These are phyloP conservation scores for Lasiurus cinereus DNA, from an alignment of 2,113 vertebrate species.

Conservation along the genomic window DNA sequence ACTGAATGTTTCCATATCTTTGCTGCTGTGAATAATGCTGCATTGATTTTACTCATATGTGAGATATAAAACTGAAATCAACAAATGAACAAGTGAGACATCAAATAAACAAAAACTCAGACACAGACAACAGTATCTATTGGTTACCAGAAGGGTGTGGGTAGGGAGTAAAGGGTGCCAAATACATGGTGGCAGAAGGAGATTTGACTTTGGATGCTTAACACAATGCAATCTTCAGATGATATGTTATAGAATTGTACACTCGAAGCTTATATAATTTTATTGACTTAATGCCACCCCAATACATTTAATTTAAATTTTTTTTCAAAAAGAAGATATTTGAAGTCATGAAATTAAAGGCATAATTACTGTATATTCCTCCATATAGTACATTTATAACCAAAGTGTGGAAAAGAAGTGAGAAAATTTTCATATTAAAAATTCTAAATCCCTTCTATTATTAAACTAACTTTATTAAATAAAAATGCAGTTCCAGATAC, in stretches of 20 bases:
- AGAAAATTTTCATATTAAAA: constrained; percentile 32
- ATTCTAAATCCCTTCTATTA: neutral
- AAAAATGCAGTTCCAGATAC: neutral
- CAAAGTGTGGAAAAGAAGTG: neutral
- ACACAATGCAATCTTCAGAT: neutral
- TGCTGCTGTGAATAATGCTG: neutral
- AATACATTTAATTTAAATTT: neutral
- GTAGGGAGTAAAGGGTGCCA: neutral
- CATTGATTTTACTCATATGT: neutral
- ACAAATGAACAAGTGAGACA: neutral
- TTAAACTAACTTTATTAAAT: neutral
- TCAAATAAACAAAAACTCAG: neutral
- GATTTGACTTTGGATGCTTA: neutral
- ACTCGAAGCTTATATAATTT: neutral
- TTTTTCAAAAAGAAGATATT: neutral
- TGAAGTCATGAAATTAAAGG: neutral
- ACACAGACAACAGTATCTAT: neutral
- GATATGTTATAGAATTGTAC: neutral
- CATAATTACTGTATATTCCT: neutral
- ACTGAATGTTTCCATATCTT: neutral
- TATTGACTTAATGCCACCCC: neutral
- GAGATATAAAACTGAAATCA: neutral
- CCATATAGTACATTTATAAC: neutral
- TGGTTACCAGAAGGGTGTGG: neutral
- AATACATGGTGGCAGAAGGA: neutral